Conservation (phyloP, 2,797 vertebrate genomes). For the Molothrus ater region DNA sequence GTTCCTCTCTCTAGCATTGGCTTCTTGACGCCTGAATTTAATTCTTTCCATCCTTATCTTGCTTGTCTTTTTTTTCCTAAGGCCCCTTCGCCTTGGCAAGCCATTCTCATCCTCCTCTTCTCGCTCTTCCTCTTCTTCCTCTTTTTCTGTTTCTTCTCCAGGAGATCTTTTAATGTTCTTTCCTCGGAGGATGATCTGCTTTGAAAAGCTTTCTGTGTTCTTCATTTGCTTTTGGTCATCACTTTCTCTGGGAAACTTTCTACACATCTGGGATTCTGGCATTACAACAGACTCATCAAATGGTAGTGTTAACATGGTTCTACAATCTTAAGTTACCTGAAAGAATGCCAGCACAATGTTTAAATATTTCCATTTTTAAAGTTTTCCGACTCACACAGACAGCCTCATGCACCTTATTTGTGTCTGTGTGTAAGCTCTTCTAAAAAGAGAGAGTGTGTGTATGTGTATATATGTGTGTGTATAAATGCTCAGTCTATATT, state of each 20-base stretch:
- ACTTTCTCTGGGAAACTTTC: conserved; percentile 89
- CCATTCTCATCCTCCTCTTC: conserved; percentile 90
- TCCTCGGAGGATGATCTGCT: conserved; percentile 79
- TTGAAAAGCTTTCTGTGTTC: conserved; percentile 81
- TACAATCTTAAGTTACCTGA: conserved; percentile 80
- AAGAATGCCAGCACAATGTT: conserved; percentile 78
- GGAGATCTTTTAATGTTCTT: conserved; percentile 81
- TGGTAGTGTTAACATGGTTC: conserved; percentile 94
- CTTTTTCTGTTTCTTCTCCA: conserved; percentile 85
- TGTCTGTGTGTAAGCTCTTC: neutral
- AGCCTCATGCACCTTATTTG: conserved; percentile 32
- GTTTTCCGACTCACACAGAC: conserved; percentile 58
- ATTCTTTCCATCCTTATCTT: conserved; percentile 87
- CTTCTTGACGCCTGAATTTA: conserved; percentile 92
- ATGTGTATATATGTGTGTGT: neutral
- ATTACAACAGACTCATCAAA: conserved; percentile 94
- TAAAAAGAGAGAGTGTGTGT: neutral
- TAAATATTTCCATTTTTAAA: conserved; percentile 72
- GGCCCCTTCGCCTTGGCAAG: conserved; percentile 86
- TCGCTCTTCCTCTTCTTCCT: conserved; percentile 85
- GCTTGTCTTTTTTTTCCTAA: conserved; percentile 91
- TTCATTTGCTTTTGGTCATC: conserved; percentile 85
- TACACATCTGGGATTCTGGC: conserved; percentile 92
- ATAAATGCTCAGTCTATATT: neutral
- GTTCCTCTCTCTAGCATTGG: conserved; percentile 93